Base-by-base conservation (phyloP, 2,888 invertebrate species). In the Ashinkailepas kermadecensis region DNA sequence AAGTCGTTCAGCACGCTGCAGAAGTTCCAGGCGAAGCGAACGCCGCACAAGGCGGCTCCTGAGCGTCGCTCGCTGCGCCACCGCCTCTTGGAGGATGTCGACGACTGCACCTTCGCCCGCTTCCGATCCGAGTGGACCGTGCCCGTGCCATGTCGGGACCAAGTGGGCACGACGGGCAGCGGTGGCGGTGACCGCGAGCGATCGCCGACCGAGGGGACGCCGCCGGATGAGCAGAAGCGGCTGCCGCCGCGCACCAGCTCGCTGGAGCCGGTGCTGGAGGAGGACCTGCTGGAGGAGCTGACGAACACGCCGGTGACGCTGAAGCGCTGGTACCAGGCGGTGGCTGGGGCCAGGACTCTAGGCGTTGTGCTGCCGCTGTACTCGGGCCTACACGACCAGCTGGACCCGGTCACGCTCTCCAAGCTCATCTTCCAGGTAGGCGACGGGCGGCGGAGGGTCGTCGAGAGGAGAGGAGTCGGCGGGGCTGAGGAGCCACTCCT, bases 301-400 rank as follows among this genome's bases (percentile, higher is more conserved):
- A 81, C 81, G 11, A 81, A 78, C n/a, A 81, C 82, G 21, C 80
- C 82, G 39, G 83, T 83, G 13, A 80, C 81, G 15, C 82, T 84
- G 18, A 80, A 82, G 65, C 81, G 82, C 39, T 84, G 84, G 84
- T 82, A 83, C 81, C 81, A 83, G 18, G 80, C 83, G 13, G 57
- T 84, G 56, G 67, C 81, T 0, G 78, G 80, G n/a, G 83, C 84
- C n/a, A 78, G 81, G 4, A 82, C 81, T 21, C 74, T 84, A n/a
- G 84, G 84, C 23, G 83, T 83, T 82, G 83, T 83, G 4, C 67
- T 84, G n/a, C 67, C 83, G 15, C 82, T 84, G 39, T 84, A 84
- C 74, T 56, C 74, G 0, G 74, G 74, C 21, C 74, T 74, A 3
- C 74, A 21, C 18, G 74, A 74, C 0, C 54, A 15, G 74, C 74